phyloP scores from a whole-genome alignment of 2,797 vertebrate genomes.

The Psittacula echo region DNA sequence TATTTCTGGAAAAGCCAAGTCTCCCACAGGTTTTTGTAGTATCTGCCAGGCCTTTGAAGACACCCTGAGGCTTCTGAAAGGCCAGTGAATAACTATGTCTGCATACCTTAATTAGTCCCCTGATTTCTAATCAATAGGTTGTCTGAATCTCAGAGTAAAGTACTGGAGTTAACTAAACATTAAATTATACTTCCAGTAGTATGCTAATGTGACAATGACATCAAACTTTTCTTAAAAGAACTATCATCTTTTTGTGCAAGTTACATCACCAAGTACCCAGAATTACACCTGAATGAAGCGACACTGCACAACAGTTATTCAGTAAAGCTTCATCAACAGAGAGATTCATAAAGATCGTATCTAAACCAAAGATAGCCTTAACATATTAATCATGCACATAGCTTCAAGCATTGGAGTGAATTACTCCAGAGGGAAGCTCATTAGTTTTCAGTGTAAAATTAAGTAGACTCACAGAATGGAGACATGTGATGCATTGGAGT shows the following conservation, averaged over 20 bases:
- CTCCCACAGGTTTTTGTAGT: not conserved
- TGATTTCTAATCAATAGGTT: not conserved
- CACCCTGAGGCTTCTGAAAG: not conserved
- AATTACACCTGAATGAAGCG: not conserved
- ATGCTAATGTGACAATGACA: not conserved
- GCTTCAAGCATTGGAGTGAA: not conserved
- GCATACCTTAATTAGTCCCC: not conserved
- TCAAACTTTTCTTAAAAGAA: not conserved
- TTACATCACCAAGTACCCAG: not conserved
- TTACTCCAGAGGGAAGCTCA: not conserved
- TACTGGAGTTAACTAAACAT: not conserved
- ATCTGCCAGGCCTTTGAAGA: not conserved
- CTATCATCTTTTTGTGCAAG: not conserved
- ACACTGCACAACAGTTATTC: not conserved
- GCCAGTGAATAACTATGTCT: not conserved
- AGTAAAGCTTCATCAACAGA: not conserved
- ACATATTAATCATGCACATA: not conserved
- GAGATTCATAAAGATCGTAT: not conserved
- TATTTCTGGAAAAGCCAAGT: not conserved
- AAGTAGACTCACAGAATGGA: not conserved
- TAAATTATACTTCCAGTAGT: not conserved
- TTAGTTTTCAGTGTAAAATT: not conserved
- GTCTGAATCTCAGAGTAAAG: not conserved
- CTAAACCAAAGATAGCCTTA: not conserved
- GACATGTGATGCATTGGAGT: not conserved